Conservation (phyloP, 2,888 invertebrate genomes). For the Parnassius orleans region DNA sequence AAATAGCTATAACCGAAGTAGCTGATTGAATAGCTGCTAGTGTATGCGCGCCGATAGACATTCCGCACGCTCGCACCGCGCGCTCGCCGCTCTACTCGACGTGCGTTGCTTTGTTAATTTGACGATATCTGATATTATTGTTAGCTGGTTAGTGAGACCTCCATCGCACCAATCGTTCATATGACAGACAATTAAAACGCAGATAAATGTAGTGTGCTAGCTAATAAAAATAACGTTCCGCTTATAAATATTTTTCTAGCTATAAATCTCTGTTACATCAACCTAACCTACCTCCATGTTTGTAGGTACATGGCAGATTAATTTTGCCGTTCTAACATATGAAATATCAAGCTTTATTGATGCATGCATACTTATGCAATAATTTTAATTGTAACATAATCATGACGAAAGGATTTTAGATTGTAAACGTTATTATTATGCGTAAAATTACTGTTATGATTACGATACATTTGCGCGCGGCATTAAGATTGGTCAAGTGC, state of each 20-base stretch:
- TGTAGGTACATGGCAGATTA: too few relatives aligned
- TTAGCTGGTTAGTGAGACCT: conserved; percentile 32
- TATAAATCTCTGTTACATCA: too few relatives aligned
- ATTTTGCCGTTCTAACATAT: too few relatives aligned
- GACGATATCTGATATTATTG: conserved; percentile 32
- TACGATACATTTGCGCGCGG: not conserved
- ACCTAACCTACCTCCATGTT: too few relatives aligned
- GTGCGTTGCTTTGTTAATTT: conserved; percentile 41
- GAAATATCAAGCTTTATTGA: too few relatives aligned
- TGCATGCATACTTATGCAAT: too few relatives aligned
- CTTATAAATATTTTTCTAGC: too few relatives aligned
- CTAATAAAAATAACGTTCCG: too few relatives aligned
- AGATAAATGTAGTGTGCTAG: not conserved
- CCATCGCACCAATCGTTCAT: conserved; percentile 7
- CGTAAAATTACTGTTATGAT: not conserved
- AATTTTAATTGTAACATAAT: too few relatives aligned
- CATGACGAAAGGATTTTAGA: too few relatives aligned
- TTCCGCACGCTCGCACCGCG: conserved; percentile 30
- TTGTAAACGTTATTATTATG: too few relatives aligned
- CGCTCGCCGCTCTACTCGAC: conserved; percentile 30
- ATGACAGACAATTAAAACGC: conserved; percentile 10
- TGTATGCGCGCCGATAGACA: conserved; percentile 36
- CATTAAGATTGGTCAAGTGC: conserved; percentile 7
- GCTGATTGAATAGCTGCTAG: conserved; percentile 27
- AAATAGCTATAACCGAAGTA: conserved; percentile 26